Evolutionary conservation across 1,140 invertebrate genomes (phyloP), one percentile per base, ranked within the genome.

Genomic region (Temnothorax nylanderi): DNA sequence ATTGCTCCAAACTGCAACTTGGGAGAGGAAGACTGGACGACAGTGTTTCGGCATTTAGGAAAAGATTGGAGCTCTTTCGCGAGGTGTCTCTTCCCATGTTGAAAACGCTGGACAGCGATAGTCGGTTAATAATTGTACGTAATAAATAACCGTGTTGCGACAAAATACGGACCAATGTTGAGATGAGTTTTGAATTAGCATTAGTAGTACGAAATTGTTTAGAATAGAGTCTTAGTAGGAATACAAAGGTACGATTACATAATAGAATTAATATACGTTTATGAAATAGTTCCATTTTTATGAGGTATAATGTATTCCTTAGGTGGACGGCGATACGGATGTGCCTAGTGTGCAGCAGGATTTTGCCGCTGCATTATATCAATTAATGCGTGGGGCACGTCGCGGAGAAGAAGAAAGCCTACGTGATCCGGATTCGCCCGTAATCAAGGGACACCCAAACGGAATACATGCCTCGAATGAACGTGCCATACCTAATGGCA

Each of bases 61-160:
- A 97, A 86, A 96, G 98, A 26, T 95, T 99, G 37, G 97, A 98
- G 92, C 96, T 98, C 84, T 99, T 99, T 94, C 96, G 98, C 1
- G 97, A 98, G 92, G 96, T 98, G 26, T 98, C 98, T 7, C 95
- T 99, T 77, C 98, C 98, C 1, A 98, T 98, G 97, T 96, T 99
- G 32, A 99, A 98, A 94, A 96, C 95, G 0, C 95, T 98, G 93
- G 98, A 99, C 89, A 97, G 97, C 84, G 96, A 97, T 75, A 97
- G 97, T 92, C 96, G 98, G 18, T 94, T 98, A 32, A 97, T 96
- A 60, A 98, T 98, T 87, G 98, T 98, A 94, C 97, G 97, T 96
- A 58, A 21, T 60, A 65, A 74, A 51, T 44, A 49, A 58, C 0
- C 7, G 16, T 16, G 2, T 32, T 47, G 21, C 5, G 37, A 49